Evolutionary conservation across 2,797 vertebrate species (phyloP).

Genomic region (Catamblyrhynchus diadema): DNA sequence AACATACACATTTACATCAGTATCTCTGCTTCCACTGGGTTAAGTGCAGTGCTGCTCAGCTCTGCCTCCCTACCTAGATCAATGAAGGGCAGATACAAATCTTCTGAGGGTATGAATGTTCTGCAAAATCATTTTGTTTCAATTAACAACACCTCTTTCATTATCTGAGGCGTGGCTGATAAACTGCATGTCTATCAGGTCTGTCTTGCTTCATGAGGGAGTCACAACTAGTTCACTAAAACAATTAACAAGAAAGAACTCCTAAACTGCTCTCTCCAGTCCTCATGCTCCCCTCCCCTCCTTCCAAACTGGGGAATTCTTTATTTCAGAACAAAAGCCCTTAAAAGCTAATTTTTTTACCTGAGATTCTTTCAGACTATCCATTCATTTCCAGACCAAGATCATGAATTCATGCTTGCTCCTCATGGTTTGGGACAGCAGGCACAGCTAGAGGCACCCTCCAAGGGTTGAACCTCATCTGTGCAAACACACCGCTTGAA

Average conservation of each 20-base stretch:
- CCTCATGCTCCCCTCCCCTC: neutral
- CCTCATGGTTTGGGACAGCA: neutral
- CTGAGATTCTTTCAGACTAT: neutral
- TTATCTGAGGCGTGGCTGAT: neutral
- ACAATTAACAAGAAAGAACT: neutral
- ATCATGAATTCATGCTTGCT: neutral
- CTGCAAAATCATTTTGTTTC: constrained; percentile 14
- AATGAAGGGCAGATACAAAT: neutral
- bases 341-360: neutral
- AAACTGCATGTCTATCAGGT: neutral
- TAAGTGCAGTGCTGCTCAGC: neutral
- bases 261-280: neutral
- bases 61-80: neutral
- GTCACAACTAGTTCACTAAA: neutral
- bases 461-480: neutral
- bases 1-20: neutral
- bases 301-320: neutral
- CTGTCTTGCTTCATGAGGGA: neutral
- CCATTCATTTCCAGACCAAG: neutral
- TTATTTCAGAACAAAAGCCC: neutral
- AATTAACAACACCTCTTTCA: neutral
- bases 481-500: neutral
- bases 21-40: neutral
- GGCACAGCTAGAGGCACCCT: neutral
- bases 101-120: neutral